phyloP scores from a whole-genome alignment of 2,888 invertebrate species.

The Tortricodes alternella region DNA sequence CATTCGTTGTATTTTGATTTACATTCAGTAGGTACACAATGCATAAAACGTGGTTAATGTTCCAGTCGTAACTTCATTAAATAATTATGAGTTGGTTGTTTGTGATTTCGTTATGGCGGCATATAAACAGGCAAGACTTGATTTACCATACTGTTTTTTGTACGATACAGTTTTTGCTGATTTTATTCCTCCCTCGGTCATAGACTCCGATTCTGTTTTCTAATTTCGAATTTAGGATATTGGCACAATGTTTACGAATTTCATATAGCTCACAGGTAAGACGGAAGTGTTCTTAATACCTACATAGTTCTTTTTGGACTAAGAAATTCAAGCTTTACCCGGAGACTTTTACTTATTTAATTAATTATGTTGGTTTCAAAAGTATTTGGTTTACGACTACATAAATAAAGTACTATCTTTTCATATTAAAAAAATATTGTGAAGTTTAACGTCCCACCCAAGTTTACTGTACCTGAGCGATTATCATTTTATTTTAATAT shows the following conservation, averaged over 20 bases:
- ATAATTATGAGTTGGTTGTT: not conserved
- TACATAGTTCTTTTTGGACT: constrained; percentile 7
- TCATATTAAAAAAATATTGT: not conserved
- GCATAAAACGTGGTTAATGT: no score
- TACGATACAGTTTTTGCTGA: constrained; percentile 10
- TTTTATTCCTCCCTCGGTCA: constrained; percentile 11
- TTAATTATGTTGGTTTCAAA: no score
- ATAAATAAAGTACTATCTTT: not conserved
- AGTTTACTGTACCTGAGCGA: no score
- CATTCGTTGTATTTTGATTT: no score
- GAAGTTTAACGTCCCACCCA: no score
- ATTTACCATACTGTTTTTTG: constrained; percentile 3
- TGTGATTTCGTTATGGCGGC: no score
- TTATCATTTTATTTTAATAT: not conserved
- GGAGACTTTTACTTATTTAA: no score
- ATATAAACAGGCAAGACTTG: not conserved
- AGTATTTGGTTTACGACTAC: no score
- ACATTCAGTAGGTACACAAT: no score
- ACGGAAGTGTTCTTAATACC: constrained; percentile 19
- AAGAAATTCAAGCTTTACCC: not conserved
- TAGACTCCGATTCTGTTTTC: constrained; percentile 16
- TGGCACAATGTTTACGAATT: not conserved
- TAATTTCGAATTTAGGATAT: constrained; percentile 19
- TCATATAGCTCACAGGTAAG: not conserved
- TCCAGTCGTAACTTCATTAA: not conserved